Percentiles rank a stretch among this genome's conserved stretches.
Conservation (phyloP, 2,113 vertebrate species). For the Erythrocebus patas region DNA sequence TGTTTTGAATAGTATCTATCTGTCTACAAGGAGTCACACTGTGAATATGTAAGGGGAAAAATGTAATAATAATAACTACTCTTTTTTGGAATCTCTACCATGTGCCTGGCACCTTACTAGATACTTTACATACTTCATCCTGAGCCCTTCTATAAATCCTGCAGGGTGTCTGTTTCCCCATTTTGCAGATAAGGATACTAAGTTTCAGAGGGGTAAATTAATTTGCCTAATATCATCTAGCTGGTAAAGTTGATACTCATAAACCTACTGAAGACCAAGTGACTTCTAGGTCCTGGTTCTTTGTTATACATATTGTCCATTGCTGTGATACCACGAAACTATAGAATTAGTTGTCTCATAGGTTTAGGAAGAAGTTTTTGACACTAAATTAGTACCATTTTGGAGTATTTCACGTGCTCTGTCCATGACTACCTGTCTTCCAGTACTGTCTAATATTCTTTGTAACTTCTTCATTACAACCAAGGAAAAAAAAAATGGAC, state of each 20-base stretch:
- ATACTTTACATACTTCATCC: background rate
- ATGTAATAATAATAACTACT: background rate
- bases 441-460: slow-evolving; percentile 7
- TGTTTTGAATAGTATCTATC: slow-evolving; percentile 9
- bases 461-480: background rate
- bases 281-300: background rate
- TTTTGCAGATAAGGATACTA: background rate
- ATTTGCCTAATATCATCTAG: background rate
- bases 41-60: background rate
- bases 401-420: slow-evolving; percentile 9
- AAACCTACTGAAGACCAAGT: background rate
- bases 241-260: background rate
- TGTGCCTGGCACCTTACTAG: background rate
- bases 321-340: background rate
- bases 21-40: background rate
- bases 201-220: background rate
- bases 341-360: background rate
- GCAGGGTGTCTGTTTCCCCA: background rate
- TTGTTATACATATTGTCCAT: background rate
- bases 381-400: background rate
- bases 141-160: background rate
- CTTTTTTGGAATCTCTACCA: background rate
- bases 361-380: slow-evolving; percentile 34
- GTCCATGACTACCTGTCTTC: background rate
- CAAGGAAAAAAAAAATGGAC: slow-evolving; percentile 22